A percentile compares a stretch with the other conserved stretches of the same genome.
Evolutionary conservation across 1,140 invertebrate genomes (phyloP).

Genomic region (Antheraea mylitta): DNA sequence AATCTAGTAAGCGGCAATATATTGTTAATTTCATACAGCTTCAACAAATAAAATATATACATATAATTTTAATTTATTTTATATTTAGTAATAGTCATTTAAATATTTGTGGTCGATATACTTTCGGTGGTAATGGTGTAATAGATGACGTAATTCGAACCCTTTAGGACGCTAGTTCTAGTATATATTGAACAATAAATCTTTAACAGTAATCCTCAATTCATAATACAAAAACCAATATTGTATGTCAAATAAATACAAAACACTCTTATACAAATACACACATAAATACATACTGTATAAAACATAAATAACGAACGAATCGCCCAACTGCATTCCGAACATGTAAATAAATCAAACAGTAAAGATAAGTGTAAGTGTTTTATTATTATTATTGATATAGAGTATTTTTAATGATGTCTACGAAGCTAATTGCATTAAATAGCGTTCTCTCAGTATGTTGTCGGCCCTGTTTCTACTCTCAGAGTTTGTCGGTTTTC

Average conservation of each 20-base stretch:
- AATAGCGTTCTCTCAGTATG: constrained; percentile 32
- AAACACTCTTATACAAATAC: not conserved
- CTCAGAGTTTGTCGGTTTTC: constrained; percentile 50
- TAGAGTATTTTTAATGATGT: constrained; percentile 2
- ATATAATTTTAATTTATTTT: too few species aligned
- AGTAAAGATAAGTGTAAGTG: constrained; percentile 3
- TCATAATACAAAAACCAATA: too few species aligned
- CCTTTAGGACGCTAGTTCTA: too few species aligned
- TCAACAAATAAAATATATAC: too few species aligned
- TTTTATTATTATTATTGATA: constrained; percentile 5
- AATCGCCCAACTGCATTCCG: not conserved
- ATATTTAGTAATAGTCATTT: too few species aligned
- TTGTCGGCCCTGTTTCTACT: constrained; percentile 29
- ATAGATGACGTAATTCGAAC: too few species aligned
- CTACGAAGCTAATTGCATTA: constrained; percentile 4
- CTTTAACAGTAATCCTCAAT: too few species aligned
- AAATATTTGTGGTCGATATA: too few species aligned
- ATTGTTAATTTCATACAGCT: too few species aligned
- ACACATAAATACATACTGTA: not conserved
- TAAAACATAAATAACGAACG: not conserved
- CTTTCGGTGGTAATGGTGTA: too few species aligned
- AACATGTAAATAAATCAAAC: not conserved
- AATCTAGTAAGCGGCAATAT: too few species aligned
- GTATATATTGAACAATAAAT: too few species aligned
- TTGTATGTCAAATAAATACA: not conserved